These are phyloP conservation scores for Apamea anceps DNA, from an alignment of 2,888 invertebrate species.

Conservation along the genomic window DNA sequence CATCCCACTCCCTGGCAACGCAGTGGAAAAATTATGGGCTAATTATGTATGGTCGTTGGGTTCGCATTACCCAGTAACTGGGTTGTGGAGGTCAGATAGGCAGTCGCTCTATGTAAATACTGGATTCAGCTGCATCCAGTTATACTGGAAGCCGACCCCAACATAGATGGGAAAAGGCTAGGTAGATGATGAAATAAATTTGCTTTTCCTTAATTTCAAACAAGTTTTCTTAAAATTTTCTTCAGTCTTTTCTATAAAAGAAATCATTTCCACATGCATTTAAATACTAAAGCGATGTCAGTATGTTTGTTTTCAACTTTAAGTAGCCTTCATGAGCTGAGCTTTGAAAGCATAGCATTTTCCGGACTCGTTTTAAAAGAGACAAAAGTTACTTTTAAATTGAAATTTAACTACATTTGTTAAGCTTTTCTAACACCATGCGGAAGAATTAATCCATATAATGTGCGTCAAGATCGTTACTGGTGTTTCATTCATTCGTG, in stretches of 20 bases:
- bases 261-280: neutral
- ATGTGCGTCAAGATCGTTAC: constrained; percentile 3
- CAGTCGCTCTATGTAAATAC: too few relatives aligned
- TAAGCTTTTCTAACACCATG: neutral
- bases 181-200: neutral
- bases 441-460: constrained; percentile 4
- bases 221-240: neutral
- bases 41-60: too few relatives aligned
- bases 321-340: neutral
- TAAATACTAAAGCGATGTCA: neutral
- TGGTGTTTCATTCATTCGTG: constrained; percentile 51
- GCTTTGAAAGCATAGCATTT: neutral
- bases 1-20: too few relatives aligned
- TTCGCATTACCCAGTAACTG: too few relatives aligned
- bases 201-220: neutral
- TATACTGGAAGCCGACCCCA: too few relatives aligned
- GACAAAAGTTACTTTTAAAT: neutral
- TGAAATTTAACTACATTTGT: neutral
- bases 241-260: neutral
- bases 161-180: too few relatives aligned
- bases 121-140: too few relatives aligned
- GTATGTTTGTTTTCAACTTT: neutral
- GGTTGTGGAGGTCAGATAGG: too few relatives aligned
- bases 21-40: too few relatives aligned
- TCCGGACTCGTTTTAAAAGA: neutral